Evolutionary conservation across 2,797 vertebrate species (phyloP).

Genomic region (Eospalax fontanierii): DNA sequence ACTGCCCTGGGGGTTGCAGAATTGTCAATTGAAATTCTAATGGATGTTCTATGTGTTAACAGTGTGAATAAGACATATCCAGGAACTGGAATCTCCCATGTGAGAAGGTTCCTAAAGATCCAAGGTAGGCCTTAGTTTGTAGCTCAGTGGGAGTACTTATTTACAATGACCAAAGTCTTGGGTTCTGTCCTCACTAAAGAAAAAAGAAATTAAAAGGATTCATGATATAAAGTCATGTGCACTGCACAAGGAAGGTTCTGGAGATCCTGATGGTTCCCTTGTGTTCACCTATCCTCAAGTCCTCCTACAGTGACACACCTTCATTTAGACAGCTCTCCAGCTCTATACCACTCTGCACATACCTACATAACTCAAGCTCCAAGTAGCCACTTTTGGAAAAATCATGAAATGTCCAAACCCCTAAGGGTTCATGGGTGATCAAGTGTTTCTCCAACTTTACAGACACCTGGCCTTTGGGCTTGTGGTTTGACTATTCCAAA

Average conservation of each 20-base stretch:
- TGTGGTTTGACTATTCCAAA: not conserved
- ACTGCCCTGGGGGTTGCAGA: not conserved
- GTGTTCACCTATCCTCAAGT: not conserved
- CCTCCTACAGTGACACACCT: accelerated
- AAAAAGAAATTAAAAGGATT: not conserved
- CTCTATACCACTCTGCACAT: accelerated
- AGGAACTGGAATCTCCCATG: not conserved
- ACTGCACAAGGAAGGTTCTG: not conserved
- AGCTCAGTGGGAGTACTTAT: not conserved
- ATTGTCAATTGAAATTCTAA: not conserved
- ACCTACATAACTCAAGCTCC: not conserved
- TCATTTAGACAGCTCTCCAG: accelerated
- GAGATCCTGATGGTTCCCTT: not conserved
- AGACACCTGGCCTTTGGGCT: not conserved
- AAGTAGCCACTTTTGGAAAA: not conserved
- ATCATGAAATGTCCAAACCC: not conserved
- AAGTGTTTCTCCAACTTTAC: not conserved
- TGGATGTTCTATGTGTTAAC: not conserved
- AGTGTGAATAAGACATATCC: accelerated
- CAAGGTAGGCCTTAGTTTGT: not conserved
- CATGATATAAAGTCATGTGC: too few species aligned
- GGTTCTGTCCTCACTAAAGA: not conserved
- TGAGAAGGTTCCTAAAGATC: not conserved
- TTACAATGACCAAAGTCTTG: not conserved
- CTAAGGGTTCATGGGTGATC: not conserved